These are phyloP conservation scores for Pristionchus fissidentatus DNA, from an alignment of 2,888 invertebrate species.

Conservation along the genomic window DNA sequence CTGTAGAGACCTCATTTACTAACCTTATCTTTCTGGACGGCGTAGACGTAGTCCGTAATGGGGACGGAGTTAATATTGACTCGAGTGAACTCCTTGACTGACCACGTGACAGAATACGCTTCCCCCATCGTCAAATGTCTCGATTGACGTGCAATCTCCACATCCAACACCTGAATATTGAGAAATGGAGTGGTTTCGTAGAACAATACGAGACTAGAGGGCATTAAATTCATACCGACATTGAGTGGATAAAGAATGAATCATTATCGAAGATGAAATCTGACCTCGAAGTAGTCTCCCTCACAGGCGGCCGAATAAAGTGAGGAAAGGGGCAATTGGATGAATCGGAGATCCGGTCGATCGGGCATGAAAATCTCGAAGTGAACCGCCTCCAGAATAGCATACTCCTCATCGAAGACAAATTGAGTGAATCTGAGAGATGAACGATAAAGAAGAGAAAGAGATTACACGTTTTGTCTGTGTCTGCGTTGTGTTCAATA, in stretches of 20 bases:
- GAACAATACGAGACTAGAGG: too few species aligned
- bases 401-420: not conserved
- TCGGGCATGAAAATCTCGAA: conserved; percentile 42
- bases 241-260: too few species aligned
- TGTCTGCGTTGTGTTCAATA: too few species aligned
- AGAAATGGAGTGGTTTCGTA: too few species aligned
- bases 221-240: too few species aligned
- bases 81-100: not conserved
- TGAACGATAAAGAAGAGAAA: too few species aligned
- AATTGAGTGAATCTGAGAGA: not conserved
- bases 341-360: conserved; percentile 37
- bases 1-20: not conserved
- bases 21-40: not conserved
- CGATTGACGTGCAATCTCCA: too few species aligned
- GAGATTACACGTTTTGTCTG: too few species aligned
- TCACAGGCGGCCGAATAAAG: not conserved
- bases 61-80: not conserved
- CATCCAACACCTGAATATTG: too few species aligned
- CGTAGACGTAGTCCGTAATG: not conserved
- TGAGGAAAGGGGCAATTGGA: not conserved
- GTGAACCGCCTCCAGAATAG: conserved; percentile 24
- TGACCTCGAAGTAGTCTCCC: conserved; percentile 18
- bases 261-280: not conserved
- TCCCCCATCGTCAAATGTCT: too few species aligned
- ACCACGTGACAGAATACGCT: not conserved